Evolutionary conservation across 2,888 invertebrate genomes (phyloP), one percentile per base, ranked within the genome.

Genomic region (Blomia tropicalis): DNA sequence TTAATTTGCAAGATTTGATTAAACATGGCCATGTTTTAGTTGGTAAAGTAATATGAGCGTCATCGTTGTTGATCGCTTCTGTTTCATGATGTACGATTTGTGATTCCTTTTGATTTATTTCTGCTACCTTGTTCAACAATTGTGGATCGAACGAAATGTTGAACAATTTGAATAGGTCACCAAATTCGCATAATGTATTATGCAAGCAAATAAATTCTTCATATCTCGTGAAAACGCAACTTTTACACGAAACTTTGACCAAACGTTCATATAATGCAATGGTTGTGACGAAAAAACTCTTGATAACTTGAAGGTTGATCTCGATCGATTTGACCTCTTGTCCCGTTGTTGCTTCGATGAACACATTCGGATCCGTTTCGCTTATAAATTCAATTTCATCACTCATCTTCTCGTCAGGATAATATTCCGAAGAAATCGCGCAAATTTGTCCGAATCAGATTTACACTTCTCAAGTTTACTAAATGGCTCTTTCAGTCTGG

Each of bases 391-490:
- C 51, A 7, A 47, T 47, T 14, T 47, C 51, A 27, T 7, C 22
- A 22, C n/a, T 19, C 51, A 47, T 47, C n/a, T 47, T 27, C 51
- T 11, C 5, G 23, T 47, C 7, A 47, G 7, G 23, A 19, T 14
- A 7, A 47, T 7, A 47, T n/a, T 19, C 5, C 23, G 22, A 14
- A 47, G 7, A 47, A 47, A 47, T 47, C 51, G 51, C 51, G 51
- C 51, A 47, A 22, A 47, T 11, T 47, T 47, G 14, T 25, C n/a
- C 7, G 51, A 47, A 47, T 47, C 51, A 56, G 56, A 27, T 56
- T 56, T 56, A 56, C 29, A 56, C 56, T 27, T 27, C 56, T 56
- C 56, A 56, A 56, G 56, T 56, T 56, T 56, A 36, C 56, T 32
- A 56, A 47, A n/a, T 14, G 36, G 36, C 17, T 17, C 36, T 36